A percentile compares a stretch with the other conserved stretches of the same genome.
These are phyloP conservation scores for Microchirus variegatus DNA, from an alignment of 2,797 vertebrate genomes.

Conservation along the genomic window DNA sequence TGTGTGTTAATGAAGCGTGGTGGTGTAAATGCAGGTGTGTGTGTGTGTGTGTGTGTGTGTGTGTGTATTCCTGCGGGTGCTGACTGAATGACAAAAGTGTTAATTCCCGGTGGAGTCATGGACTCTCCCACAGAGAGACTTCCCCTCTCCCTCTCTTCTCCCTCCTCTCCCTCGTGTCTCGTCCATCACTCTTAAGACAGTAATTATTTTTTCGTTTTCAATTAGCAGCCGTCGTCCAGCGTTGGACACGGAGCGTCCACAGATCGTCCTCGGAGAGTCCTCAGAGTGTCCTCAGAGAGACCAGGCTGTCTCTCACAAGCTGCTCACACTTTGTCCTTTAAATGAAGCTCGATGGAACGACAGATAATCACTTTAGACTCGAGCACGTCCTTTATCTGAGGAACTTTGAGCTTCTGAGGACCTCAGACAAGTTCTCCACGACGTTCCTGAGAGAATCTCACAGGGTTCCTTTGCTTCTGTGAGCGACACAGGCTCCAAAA, in stretches of 20 bases:
- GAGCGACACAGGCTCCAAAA: no score
- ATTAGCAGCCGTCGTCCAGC: conserved; percentile 65
- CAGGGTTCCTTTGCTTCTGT: no score
- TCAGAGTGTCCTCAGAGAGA: no score
- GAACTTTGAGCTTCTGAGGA: no score
- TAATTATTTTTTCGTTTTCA: conserved; percentile 80
- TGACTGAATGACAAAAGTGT: conserved; percentile 79
- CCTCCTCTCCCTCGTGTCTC: conserved; percentile 61
- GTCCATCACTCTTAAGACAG: conserved; percentile 77
- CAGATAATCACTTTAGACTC: background rate
- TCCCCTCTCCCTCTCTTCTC: conserved; percentile 19
- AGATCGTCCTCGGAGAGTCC: background rate
- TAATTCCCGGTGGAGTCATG: conserved; percentile 55
- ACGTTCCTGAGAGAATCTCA: no score
- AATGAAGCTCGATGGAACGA: background rate
- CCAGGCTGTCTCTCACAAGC: conserved; percentile 32
- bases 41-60: background rate
- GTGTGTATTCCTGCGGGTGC: conserved; percentile 43
- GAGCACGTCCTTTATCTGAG: no score
- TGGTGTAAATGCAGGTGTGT: background rate
- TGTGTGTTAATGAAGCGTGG: background rate
- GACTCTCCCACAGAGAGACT: conserved; percentile 41
- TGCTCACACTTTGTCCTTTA: conserved; percentile 5
- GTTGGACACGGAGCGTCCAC: conserved; percentile 51
- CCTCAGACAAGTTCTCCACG: no score